Evolutionary conservation across 2,888 invertebrate genomes (phyloP).

Genomic region (Chironomus riparius): DNA sequence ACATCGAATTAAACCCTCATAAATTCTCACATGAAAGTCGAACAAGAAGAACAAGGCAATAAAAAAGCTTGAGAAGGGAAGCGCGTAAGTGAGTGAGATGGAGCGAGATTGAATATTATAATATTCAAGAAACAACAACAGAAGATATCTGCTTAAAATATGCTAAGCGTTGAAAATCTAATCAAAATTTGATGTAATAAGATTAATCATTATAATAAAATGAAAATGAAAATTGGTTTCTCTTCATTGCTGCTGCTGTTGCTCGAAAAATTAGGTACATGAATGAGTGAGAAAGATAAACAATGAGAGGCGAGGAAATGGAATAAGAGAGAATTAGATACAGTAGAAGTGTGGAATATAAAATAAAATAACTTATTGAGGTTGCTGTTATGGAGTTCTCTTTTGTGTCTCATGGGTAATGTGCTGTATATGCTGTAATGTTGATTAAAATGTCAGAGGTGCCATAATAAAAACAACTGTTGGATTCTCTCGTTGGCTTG

Average conservation of each 20-base stretch:
- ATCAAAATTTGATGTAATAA: constrained; percentile 13
- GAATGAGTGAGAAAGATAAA: not conserved
- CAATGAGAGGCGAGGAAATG: too few species aligned
- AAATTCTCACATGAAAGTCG: too few species aligned
- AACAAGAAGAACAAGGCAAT: not conserved
- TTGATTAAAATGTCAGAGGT: too few species aligned
- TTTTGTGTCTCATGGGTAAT: too few species aligned
- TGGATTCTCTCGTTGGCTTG: too few species aligned
- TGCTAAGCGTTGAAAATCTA: constrained; percentile 2
- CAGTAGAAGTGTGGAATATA: not conserved
- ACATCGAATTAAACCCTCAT: not conserved
- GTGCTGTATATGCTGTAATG: too few species aligned
- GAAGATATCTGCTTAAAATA: not conserved
- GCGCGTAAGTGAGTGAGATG: not conserved
- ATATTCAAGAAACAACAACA: not conserved
- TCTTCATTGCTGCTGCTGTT: not conserved
- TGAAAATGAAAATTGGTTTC: constrained; percentile 11
- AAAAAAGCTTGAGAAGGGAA: not conserved
- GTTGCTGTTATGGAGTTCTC: too few species aligned
- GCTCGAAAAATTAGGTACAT: not conserved
- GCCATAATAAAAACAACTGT: too few species aligned
- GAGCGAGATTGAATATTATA: too few species aligned
- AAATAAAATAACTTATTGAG: not conserved
- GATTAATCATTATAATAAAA: constrained; percentile 21
- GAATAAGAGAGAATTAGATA: too few species aligned